Base-by-base conservation (phyloP, 2,888 invertebrate species). In the Temnothorax unifasciatus region DNA sequence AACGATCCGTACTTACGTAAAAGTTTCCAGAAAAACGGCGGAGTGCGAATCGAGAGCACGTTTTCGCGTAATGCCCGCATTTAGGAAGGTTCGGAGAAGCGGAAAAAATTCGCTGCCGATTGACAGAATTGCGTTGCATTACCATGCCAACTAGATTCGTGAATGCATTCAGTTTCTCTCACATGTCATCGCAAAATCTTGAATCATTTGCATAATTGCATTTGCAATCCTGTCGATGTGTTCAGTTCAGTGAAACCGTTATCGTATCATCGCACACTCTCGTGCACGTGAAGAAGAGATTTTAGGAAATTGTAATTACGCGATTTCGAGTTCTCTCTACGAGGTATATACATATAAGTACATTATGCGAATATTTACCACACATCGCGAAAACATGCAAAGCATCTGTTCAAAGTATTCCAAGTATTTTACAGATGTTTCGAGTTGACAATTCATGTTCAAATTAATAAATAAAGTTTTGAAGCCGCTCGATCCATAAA, bases 1-100 rank as follows among this genome's bases (percentile, higher is more conserved):
- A 41, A 54, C 3, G 5, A 71, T 79, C 3, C 13, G 52, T 57
- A 84, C 83, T 84, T 84, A 84, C 83, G 69, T 82, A 84, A 82
- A 47, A 64, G 1, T 64, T 13, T 54, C 83, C 83, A 84, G 29
- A 77, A 15, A 25, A 38, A 3, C n/a, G 18, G 1, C 9, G 44
- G 25, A 15, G 18, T 11, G 1, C 21, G 73, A 38, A 25, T 11
- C 5, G 5, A 0, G 21, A 1, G 13, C 3, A 34, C 1, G 25
- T 11, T 79, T 71, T 73, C 59, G 59, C 73, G 79, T 21, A 73
- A 47, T 18, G 47, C 44, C 8, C 0, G 57, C 73, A 81, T 81
- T 81, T 71, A 38, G 47, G 34, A 73, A 61, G 1, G 54, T 61
- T 73, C 15, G 18, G 9, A 47, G 2, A 21, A 64, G 9, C 18